Conservation (phyloP, 2,113 vertebrate species). For the Prionailurus bengalensis region DNA sequence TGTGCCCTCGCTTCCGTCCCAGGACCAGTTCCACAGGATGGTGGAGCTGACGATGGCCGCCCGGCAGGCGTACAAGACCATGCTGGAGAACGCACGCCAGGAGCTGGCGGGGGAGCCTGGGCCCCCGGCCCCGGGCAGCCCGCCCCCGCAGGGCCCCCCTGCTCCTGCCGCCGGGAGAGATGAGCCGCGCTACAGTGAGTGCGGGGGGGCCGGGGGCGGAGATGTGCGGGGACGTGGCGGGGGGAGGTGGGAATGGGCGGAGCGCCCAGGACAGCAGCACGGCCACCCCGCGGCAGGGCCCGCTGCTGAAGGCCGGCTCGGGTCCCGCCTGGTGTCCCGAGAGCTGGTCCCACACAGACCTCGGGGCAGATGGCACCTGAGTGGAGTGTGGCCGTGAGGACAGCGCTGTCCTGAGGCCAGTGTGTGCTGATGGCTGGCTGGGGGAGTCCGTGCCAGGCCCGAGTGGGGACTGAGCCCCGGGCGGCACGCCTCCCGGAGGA, state of each 20-base stretch:
- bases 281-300: too few species aligned
- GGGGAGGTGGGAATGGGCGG: too few species aligned
- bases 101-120: slow-evolving; percentile 51
- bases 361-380: neutral
- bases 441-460: neutral
- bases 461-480: neutral
- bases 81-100: slow-evolving; percentile 89
- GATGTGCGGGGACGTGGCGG: too few species aligned
- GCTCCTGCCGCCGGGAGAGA: slow-evolving; percentile 84
- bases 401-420: too few species aligned
- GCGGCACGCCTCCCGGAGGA: neutral
- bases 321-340: neutral
- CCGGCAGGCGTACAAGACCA: slow-evolving; percentile 93
- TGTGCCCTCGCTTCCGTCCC: neutral
- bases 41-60: slow-evolving; percentile 95
- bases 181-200: slow-evolving; percentile 95
- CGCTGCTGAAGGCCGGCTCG: neutral
- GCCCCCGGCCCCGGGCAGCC: slow-evolving; percentile 57
- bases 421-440: rapidly evolving
- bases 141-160: slow-evolving; percentile 24
- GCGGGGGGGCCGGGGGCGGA: too few species aligned
- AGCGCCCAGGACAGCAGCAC: neutral
- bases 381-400: neutral
- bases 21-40: slow-evolving; percentile 97
- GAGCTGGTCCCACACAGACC: neutral